Evolutionary conservation across 2,888 invertebrate genomes (phyloP).

Genomic region (Torymus tubicola): DNA sequence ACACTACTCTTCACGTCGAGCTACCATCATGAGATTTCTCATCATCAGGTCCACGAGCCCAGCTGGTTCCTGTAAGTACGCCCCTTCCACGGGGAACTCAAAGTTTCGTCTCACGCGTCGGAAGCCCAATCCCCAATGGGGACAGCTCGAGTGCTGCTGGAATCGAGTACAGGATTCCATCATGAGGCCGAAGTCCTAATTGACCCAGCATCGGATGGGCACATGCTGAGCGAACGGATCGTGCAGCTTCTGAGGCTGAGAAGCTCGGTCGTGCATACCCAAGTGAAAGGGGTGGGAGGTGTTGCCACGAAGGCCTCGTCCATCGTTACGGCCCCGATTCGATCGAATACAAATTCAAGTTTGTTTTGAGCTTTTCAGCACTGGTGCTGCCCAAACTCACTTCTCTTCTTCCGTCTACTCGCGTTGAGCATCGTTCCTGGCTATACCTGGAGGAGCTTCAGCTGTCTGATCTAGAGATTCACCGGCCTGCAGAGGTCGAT

Average conservation of each 20-base stretch:
- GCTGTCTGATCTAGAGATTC: slow-evolving; percentile 7
- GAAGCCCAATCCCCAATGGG: not conserved
- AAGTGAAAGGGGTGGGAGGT: not conserved
- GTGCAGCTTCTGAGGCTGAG: slow-evolving; percentile 10
- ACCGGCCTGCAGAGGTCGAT: slow-evolving; percentile 3
- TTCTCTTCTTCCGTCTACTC: not conserved
- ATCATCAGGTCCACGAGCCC: not conserved
- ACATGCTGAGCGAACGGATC: not conserved
- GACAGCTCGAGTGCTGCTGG: no score
- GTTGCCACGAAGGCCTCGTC: not conserved
- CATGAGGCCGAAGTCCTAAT: slow-evolving; percentile 1
- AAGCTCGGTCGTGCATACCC: not conserved
- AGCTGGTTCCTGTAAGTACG: not conserved
- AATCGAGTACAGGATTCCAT: not conserved
- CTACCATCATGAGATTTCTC: not conserved
- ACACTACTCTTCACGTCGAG: not conserved
- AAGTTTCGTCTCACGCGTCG: not conserved
- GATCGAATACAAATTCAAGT: not conserved
- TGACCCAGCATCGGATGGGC: slow-evolving; percentile 13
- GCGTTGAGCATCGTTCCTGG: not conserved
- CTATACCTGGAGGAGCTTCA: not conserved
- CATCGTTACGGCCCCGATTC: not conserved
- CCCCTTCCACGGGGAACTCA: no score
- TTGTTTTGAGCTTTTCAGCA: slow-evolving; percentile 22
- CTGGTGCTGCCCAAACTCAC: slow-evolving; percentile 3